These are phyloP conservation scores for Drosophila kuntzei DNA, from an alignment of 2,888 invertebrate genomes.

Conservation along the genomic window DNA sequence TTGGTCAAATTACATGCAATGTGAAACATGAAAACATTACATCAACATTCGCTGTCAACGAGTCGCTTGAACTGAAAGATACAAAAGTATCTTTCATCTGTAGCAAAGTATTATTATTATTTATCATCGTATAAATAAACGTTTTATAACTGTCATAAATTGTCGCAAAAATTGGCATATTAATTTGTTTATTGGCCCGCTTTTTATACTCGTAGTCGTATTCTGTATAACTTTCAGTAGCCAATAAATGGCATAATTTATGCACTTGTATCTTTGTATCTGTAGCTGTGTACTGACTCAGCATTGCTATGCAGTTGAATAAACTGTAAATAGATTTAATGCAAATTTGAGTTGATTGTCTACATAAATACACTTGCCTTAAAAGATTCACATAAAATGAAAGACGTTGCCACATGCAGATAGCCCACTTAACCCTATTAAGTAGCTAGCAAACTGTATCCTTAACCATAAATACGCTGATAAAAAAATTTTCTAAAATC, in stretches of 20 bases:
- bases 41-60: constrained; percentile 5
- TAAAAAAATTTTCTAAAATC: too few species aligned
- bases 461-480: background rate
- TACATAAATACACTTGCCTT: constrained; percentile 26
- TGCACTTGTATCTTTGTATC: constrained; percentile 19
- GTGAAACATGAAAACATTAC: background rate
- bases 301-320: constrained; percentile 19
- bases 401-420: constrained; percentile 6
- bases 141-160: constrained; percentile 52
- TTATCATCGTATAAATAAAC: constrained; percentile 38
- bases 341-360: constrained; percentile 19
- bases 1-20: constrained; percentile 48
- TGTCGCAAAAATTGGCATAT: constrained; percentile 52
- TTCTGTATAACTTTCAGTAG: constrained; percentile 23
- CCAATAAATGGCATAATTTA: constrained; percentile 33
- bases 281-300: constrained; percentile 35
- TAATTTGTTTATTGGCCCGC: constrained; percentile 51
- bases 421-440: constrained; percentile 7
- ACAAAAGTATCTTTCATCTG: constrained; percentile 10
- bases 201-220: constrained; percentile 6
- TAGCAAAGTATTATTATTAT: constrained; percentile 15
- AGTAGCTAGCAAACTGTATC: constrained; percentile 4
- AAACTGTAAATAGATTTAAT: constrained; percentile 26
- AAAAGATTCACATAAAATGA: constrained; percentile 20
- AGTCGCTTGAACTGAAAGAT: background rate